Conservation (phyloP, 2,888 invertebrate genomes). For the Phyto melanocephala region DNA sequence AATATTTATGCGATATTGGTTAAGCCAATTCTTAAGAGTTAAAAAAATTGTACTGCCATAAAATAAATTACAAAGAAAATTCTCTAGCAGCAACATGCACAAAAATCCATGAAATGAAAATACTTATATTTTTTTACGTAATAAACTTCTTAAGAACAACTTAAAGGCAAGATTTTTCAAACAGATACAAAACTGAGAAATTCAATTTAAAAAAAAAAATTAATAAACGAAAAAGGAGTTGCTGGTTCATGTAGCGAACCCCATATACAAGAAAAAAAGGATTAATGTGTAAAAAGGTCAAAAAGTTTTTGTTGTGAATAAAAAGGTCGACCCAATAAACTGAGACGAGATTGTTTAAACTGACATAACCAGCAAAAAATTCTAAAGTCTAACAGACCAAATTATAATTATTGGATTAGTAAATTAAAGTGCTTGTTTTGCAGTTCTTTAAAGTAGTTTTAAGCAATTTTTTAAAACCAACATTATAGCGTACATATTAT, state of each 20-base stretch:
- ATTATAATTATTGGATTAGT: too few relatives aligned
- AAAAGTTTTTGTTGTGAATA: too few relatives aligned
- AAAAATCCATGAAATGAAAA: too few relatives aligned
- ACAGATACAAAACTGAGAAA: slow-evolving; percentile 4
- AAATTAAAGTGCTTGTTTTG: too few relatives aligned
- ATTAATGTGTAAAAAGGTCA: background rate
- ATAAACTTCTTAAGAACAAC: slow-evolving; percentile 52
- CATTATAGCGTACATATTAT: too few relatives aligned
- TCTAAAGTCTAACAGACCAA: too few relatives aligned
- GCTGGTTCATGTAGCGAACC: background rate
- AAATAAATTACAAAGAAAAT: slow-evolving; percentile 55
- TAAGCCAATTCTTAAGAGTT: background rate
- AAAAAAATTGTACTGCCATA: slow-evolving; percentile 26
- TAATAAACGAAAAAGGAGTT: background rate
- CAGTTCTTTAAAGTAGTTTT: too few relatives aligned
- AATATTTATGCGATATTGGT: slow-evolving; percentile 38
- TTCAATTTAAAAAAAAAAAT: background rate
- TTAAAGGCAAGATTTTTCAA: slow-evolving; percentile 53
- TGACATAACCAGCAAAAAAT: too few relatives aligned
- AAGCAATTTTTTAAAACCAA: too few relatives aligned
- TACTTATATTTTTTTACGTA: slow-evolving; percentile 13
- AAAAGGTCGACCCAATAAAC: background rate
- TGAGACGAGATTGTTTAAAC: too few relatives aligned
- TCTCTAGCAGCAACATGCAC: background rate
- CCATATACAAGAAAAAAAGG: too few relatives aligned